phyloP scores from a whole-genome alignment of 1,140 invertebrate species.

The Bombus turneri region DNA sequence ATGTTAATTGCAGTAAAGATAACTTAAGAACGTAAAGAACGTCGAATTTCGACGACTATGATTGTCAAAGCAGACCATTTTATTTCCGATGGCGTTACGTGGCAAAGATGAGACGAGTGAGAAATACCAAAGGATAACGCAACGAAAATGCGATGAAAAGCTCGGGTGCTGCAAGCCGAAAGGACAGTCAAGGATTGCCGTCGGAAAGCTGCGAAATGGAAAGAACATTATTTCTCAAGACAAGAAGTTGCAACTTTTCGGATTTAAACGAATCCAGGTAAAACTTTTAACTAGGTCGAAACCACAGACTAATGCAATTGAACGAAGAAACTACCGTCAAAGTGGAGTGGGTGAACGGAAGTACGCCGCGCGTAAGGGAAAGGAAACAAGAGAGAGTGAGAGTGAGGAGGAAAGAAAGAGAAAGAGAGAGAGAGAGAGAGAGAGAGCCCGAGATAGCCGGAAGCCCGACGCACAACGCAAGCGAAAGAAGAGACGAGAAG shows the following conservation, averaged over 20 bases:
- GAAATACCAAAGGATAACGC: neutral
- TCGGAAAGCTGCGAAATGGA: conserved; percentile 7
- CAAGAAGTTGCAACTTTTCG: conserved; percentile 40
- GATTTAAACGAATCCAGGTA: conserved; percentile 43
- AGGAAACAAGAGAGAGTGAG: neutral
- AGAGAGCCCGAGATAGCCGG: neutral
- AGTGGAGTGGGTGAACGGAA: neutral
- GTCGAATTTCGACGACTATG: too few relatives aligned
- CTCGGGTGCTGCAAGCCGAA: neutral
- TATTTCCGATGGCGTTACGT: neutral
- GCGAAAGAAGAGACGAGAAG: conserved; percentile 50
- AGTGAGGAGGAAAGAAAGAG: neutral
- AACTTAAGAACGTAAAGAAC: too few relatives aligned
- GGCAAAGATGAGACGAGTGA: neutral
- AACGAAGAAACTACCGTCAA: conserved; percentile 25
- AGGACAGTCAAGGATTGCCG: conserved; percentile 4
- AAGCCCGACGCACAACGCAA: conserved; percentile 32
- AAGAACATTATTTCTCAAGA: conserved; percentile 35
- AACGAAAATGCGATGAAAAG: neutral
- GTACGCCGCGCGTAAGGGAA: conserved; percentile 12
- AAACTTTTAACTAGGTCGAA: conserved; percentile 51
- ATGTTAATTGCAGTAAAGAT: neutral
- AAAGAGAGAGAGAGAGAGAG: neutral
- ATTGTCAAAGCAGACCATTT: too few relatives aligned
- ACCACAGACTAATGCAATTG: conserved; percentile 37